phyloP scores from a whole-genome alignment of 2,113 vertebrate species.

The Microcebus griseorufus region DNA sequence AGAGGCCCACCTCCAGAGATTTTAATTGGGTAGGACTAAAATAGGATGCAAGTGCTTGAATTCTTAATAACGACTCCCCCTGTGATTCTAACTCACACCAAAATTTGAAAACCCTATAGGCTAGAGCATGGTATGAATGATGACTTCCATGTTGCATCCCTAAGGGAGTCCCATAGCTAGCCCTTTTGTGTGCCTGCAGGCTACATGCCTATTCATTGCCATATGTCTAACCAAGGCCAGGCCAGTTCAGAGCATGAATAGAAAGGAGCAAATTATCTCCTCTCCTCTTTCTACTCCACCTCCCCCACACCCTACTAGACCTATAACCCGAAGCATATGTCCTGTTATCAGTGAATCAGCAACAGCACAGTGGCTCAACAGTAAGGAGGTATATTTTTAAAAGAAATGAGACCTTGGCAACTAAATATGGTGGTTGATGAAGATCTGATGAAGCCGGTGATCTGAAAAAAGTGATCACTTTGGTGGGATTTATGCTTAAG shows the following conservation, averaged over 20 bases:
- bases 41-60: neutral
- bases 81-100: slow-evolving; percentile 22
- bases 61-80: slow-evolving; percentile 24
- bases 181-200: neutral
- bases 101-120: neutral
- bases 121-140: neutral
- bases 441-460: neutral
- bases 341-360: neutral
- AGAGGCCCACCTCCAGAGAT: neutral
- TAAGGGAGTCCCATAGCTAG: neutral
- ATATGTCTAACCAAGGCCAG: neutral
- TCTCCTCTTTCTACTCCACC: neutral
- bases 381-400: neutral
- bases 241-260: slow-evolving; percentile 1
- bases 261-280: neutral
- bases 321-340: neutral
- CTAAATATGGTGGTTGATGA: neutral
- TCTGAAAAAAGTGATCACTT: neutral
- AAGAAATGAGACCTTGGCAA: neutral
- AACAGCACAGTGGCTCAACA: neutral
- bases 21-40: neutral
- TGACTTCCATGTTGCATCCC: neutral
- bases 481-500: neutral
- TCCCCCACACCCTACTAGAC: neutral
- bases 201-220: neutral